Evolutionary conservation across 2,113 vertebrate species (phyloP).

Genomic region (Baryphthengus martii): DNA sequence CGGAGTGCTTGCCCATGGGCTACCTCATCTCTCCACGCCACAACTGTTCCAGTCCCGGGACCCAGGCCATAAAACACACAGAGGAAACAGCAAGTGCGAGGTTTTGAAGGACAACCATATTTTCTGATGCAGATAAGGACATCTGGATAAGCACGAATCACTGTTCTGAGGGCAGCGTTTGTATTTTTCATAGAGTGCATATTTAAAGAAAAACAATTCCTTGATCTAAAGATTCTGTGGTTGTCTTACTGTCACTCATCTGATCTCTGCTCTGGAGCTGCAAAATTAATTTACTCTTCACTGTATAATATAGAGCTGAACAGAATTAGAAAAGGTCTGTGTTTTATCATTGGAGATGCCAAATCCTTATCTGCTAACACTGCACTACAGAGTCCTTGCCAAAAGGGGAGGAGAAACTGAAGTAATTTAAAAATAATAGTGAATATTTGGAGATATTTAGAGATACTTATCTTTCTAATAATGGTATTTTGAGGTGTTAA

Average conservation of each 20-base stretch:
- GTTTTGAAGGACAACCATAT: background rate
- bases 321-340: background rate
- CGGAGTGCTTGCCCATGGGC: background rate
- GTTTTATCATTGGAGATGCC: background rate
- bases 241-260: background rate
- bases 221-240: background rate
- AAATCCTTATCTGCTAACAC: background rate
- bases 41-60: background rate
- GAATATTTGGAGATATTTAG: background rate
- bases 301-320: background rate
- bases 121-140: background rate
- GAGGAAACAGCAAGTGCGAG: background rate
- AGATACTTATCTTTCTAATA: background rate
- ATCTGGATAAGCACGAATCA: background rate
- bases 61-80: background rate
- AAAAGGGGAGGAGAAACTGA: background rate
- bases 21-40: background rate
- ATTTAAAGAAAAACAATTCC: background rate
- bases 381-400: background rate
- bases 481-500: background rate
- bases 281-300: constrained; percentile 8
- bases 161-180: background rate
- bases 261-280: constrained; percentile 2
- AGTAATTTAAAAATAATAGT: background rate
- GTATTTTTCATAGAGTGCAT: background rate